Conservation (phyloP, 2,113 vertebrate species). For the Eurystomus gularis region DNA sequence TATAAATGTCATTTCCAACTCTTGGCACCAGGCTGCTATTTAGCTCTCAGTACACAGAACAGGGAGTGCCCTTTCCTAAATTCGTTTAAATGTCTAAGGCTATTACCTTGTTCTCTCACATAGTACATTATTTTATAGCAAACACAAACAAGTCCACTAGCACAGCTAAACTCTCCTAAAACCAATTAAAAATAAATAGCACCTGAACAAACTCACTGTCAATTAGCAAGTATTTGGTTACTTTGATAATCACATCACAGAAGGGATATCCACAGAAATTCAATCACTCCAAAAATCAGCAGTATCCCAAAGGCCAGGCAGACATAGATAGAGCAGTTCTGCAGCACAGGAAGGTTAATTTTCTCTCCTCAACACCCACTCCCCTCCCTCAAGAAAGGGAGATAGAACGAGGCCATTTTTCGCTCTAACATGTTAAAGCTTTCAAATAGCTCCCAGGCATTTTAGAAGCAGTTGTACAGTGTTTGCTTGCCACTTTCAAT, state of each 20-base stretch:
- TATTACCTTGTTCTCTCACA: neutral
- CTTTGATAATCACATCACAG: constrained; percentile 66
- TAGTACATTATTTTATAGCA: neutral
- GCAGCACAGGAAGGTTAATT: neutral
- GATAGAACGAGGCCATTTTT: constrained; percentile 35
- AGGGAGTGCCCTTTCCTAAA: constrained; percentile 2
- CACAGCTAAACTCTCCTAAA: constrained; percentile 42
- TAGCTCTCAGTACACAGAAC: neutral
- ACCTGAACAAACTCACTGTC: constrained; percentile 65
- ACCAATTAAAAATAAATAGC: constrained; percentile 68
- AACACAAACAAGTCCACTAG: neutral
- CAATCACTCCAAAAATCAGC: constrained; percentile 54
- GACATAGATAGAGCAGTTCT: neutral
- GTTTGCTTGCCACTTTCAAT: constrained; percentile 61
- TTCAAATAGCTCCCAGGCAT: constrained; percentile 49
- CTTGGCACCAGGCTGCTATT: neutral
- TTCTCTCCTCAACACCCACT: neutral
- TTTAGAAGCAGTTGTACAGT: constrained; percentile 23
- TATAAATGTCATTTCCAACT: constrained; percentile 26
- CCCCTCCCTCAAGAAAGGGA: neutral
- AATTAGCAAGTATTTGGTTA: constrained; percentile 66
- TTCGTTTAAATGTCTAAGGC: neutral
- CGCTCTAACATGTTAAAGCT: constrained; percentile 50
- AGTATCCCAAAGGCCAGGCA: neutral
- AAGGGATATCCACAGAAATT: constrained; percentile 64